Percentiles rank a stretch among this genome's conserved stretches.
Conservation (phyloP, 2,113 vertebrate species). For the Amphilophus citrinellus region DNA sequence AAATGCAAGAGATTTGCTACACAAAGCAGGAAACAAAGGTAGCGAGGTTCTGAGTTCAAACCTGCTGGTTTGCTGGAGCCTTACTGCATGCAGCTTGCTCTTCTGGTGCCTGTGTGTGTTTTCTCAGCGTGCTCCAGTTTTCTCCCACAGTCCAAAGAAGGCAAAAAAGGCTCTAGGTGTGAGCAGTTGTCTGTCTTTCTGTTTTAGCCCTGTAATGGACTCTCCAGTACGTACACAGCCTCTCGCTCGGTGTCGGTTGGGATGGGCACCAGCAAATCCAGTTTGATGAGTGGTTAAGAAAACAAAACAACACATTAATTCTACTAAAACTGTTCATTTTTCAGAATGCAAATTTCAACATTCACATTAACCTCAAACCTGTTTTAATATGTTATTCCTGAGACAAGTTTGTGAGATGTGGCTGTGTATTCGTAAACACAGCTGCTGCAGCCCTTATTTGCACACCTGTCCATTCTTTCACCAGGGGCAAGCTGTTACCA, state of each 20-base stretch:
- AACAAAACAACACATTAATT: neutral
- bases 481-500: neutral
- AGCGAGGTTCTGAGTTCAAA: neutral
- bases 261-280: neutral
- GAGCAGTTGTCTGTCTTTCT: too few relatives aligned
- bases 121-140: neutral
- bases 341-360: neutral
- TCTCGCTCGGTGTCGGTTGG: neutral
- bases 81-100: too few relatives aligned
- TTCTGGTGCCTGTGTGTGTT: neutral
- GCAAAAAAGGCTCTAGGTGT: too few relatives aligned
- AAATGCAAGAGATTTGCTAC: neutral
- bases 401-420: constrained; percentile 19
- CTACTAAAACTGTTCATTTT: neutral
- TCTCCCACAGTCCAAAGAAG: neutral
- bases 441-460: constrained; percentile 53
- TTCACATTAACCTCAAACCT: neutral
- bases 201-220: too few relatives aligned
- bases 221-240: neutral
- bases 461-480: constrained; percentile 62
- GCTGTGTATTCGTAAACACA: constrained; percentile 47
- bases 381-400: constrained; percentile 13
- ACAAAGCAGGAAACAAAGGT: neutral
- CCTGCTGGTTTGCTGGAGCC: neutral
- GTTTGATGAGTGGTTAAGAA: neutral